Conservation (phyloP, 2,113 vertebrate species). For the Hyla sarda region DNA sequence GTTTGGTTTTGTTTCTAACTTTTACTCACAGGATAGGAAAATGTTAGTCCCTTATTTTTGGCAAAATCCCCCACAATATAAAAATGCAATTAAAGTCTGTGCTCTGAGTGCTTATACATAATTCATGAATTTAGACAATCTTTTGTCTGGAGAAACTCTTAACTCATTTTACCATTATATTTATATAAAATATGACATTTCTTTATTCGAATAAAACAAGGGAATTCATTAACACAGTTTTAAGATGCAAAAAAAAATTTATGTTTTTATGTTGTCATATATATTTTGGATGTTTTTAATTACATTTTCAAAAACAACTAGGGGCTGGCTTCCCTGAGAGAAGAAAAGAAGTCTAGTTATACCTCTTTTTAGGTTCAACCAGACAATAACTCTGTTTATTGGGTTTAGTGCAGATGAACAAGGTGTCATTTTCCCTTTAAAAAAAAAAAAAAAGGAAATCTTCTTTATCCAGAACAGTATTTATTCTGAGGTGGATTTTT, state of each 20-base stretch:
- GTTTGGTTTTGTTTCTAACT: background rate
- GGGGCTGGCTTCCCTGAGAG: background rate
- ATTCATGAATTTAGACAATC: conserved; percentile 40
- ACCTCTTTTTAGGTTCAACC: too few species aligned
- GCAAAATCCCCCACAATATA: conserved; percentile 18
- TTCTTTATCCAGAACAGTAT: too few species aligned
- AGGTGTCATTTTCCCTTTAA: too few species aligned
- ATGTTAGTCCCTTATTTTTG: background rate
- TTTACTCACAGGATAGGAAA: background rate
- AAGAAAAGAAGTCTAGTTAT: too few species aligned
- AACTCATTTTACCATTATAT: conserved; percentile 42
- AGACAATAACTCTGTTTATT: too few species aligned
- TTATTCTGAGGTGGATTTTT: too few species aligned
- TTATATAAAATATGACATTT: conserved; percentile 39
- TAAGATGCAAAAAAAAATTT: conserved; percentile 43
- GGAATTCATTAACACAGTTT: conserved; percentile 48
- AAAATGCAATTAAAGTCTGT: conserved; percentile 34
- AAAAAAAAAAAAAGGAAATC: too few species aligned
- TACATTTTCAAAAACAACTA: conserved; percentile 34
- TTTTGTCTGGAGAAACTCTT: conserved; percentile 49
- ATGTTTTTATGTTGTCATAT: conserved; percentile 28
- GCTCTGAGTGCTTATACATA: conserved; percentile 29
- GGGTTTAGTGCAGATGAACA: too few species aligned
- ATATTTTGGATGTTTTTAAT: conserved; percentile 53
- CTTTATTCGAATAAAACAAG: conserved; percentile 41